Evolutionary conservation across 2,888 invertebrate genomes (phyloP).

Genomic region (Sepiola atlantica): DNA sequence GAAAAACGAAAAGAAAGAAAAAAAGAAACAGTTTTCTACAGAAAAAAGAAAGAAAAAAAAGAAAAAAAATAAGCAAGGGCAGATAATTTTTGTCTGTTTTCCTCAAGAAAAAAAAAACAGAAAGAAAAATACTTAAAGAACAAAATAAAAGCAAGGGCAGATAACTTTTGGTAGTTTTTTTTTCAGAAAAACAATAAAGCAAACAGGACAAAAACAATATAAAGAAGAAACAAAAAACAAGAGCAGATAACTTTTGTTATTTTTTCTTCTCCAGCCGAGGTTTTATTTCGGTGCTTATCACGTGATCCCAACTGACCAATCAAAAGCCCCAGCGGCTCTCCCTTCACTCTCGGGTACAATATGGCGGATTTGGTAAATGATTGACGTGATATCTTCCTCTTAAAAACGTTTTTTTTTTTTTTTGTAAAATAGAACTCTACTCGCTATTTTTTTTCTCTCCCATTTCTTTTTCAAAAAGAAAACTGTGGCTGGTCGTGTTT

Average conservation of each 20-base stretch:
- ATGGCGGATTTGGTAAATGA: not conserved
- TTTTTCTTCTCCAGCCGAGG: not conserved
- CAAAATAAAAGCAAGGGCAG: not conserved
- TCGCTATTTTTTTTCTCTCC: not conserved
- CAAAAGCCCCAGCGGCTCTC: not conserved
- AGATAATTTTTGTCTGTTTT: not conserved
- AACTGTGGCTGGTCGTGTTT: no score
- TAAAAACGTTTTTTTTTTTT: not conserved
- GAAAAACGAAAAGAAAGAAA: not conserved
- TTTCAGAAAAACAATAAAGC: no score
- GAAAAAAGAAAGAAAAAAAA: not conserved
- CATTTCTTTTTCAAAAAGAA: not conserved
- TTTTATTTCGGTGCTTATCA: not conserved
- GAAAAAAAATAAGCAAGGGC: not conserved
- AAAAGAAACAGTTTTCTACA: not conserved
- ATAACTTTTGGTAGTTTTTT: not conserved
- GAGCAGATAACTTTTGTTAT: not conserved
- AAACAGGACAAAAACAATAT: not conserved
- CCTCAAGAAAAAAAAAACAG: not conserved
- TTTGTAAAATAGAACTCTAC: not conserved
- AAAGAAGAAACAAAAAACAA: not conserved
- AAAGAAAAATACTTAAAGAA: not conserved
- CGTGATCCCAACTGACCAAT: slow-evolving; percentile 8
- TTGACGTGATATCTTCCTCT: not conserved
- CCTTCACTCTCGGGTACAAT: not conserved